Evolutionary conservation across 2,797 vertebrate genomes (phyloP).

Genomic region (Pangasius mekongensis): DNA sequence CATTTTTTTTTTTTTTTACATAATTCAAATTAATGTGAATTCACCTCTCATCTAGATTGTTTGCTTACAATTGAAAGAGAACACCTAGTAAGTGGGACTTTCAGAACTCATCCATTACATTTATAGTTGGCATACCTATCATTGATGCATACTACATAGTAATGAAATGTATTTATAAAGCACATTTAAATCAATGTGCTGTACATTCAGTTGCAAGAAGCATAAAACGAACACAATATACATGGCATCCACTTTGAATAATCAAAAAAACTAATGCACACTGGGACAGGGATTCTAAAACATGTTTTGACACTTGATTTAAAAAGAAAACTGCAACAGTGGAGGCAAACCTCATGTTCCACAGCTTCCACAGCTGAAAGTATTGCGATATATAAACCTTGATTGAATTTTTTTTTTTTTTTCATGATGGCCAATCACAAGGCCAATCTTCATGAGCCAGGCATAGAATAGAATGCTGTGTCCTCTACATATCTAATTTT

Average conservation of each 20-base stretch:
- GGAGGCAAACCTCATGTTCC: neutral
- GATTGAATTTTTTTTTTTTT: neutral
- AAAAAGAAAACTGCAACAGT: neutral
- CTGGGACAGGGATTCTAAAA: neutral
- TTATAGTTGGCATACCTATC: neutral
- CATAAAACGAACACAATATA: neutral
- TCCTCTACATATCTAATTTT: neutral
- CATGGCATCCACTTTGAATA: neutral
- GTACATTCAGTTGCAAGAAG: neutral
- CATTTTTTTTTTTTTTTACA: too few relatives aligned
- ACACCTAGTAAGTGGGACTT: neutral
- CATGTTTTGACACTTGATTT: neutral
- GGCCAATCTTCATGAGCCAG: neutral
- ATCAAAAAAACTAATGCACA: neutral
- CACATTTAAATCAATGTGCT: neutral
- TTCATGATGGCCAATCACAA: neutral
- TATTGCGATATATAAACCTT: neutral
- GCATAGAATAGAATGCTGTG: neutral
- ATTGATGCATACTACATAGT: neutral
- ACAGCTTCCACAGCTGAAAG: neutral
- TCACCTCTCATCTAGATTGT: neutral
- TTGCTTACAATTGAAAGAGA: neutral
- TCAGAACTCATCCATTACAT: neutral
- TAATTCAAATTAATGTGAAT: neutral
- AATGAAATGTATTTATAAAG: neutral